A percentile compares a stretch with the other conserved stretches of the same genome.
Conservation (phyloP, 1,140 invertebrate genomes). For the Trachelipus rathkii region DNA sequence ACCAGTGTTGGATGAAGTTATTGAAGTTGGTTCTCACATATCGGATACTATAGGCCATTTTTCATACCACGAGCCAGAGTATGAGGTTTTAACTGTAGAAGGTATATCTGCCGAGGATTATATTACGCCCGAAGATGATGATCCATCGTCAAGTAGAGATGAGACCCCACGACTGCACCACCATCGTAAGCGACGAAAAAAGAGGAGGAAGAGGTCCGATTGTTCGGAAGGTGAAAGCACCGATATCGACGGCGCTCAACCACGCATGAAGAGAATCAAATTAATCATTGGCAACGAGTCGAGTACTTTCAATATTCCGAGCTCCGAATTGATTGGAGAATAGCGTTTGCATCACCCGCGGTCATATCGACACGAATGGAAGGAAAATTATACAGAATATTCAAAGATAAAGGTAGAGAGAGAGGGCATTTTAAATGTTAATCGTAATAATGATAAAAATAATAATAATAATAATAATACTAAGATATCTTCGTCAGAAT, state of each 20-base stretch:
- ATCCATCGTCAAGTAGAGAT: not conserved
- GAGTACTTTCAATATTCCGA: not conserved
- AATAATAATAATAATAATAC: not conserved
- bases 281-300: not conserved
- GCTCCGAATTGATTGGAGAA: not conserved
- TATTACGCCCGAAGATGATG: not conserved
- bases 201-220: not conserved
- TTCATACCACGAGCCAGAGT: slow-evolving; percentile 60
- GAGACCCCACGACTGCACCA: not conserved
- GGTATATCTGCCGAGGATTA: slow-evolving; percentile 55
- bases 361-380: not conserved
- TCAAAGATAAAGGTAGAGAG: not conserved
- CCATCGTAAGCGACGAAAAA: not conserved
- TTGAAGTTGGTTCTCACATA: slow-evolving; percentile 65
- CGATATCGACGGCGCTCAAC: not conserved
- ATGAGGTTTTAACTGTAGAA: slow-evolving; percentile 76
- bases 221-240: not conserved
- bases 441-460: not conserved
- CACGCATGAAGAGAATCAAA: not conserved
- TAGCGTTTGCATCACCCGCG: slow-evolving; percentile 1
- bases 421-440: slow-evolving; percentile 3
- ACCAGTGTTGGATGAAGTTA: slow-evolving; percentile 75
- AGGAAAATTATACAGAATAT: too few relatives aligned
- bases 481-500: not conserved
- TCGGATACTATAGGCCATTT: slow-evolving; percentile 47